Base-by-base conservation (phyloP, 92 coral and sea anemone species). In the Heteractis magnifica region DNA sequence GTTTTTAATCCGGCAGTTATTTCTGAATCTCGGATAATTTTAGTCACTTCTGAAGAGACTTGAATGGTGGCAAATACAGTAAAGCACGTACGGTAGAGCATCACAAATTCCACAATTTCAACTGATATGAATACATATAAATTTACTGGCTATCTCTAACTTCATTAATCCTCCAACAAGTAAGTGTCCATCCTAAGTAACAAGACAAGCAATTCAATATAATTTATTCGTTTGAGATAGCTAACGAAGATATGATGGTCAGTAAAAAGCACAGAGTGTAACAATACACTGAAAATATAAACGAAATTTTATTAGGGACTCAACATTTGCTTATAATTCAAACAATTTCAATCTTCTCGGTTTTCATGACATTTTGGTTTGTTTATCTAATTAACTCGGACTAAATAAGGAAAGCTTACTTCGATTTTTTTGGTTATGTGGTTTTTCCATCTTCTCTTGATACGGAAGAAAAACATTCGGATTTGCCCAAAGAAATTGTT, bases 401-500 rank as follows among this genome's bases (percentile, higher is more conserved):
- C 73, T 68, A 20, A 68, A 68, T 68, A 68, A 23, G 49, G 73
- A 9, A 68, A 68, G 73, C 73, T 68, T 68, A 68, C 13, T 68
- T 68, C 12, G 73, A 4, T 68, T 11, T 21, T 18, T 62, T 62
- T n/a, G 21, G 3, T 23, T 26, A 21, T 68, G 11, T 68, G 11
- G 65, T 0, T 23, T 68, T 68, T 68, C 23, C 71, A 18, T 64
- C 26, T 64, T 64, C 16, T 6, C 23, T 4, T 6, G 71, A 68
- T 68, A 10, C 13, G 3, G 49, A 23, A 23, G 26, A 41, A 23
- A 68, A 68, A 68, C 73, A 68, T 10, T 41, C 71, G 71, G 49
- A 20, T 68, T 68, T 68, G 9, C 6, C 73, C 11, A 74, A 74
- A 74, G 78, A 51, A 51, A 72, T 44, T 49, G 78, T 74, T 74